phyloP scores from a whole-genome alignment of 1,140 invertebrate genomes.

The Bombus ignitus region DNA sequence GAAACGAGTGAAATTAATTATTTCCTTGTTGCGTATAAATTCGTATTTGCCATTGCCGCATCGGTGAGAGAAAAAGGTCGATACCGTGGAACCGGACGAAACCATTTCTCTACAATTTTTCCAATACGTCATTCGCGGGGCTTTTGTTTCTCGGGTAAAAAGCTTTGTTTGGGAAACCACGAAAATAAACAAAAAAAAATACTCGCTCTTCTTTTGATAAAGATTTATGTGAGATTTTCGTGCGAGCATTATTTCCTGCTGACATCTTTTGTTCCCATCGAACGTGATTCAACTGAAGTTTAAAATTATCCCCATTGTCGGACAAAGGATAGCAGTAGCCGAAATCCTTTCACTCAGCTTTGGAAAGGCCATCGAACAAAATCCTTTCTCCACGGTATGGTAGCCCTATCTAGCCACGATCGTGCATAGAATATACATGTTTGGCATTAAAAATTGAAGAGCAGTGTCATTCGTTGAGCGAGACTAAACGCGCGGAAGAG shows the following conservation, averaged over 20 bases:
- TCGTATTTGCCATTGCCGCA: background rate
- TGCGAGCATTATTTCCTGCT: background rate
- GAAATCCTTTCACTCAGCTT: background rate
- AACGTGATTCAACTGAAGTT: background rate
- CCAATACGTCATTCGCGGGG: background rate
- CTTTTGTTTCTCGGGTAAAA: background rate
- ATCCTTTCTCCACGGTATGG: background rate
- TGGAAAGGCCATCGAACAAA: background rate
- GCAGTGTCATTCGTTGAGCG: no score
- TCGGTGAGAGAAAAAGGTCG: background rate
- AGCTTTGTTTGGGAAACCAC: background rate
- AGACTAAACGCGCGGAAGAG: slow-evolving; percentile 13
- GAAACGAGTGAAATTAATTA: slow-evolving; percentile 14
- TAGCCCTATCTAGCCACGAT: background rate
- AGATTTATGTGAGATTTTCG: background rate
- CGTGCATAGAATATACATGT: background rate
- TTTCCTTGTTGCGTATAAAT: background rate
- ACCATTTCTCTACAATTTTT: background rate
- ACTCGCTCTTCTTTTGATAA: background rate
- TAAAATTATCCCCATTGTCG: background rate
- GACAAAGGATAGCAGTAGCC: background rate
- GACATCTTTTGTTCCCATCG: background rate
- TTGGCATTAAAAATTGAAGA: slow-evolving; percentile 19
- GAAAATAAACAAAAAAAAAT: background rate
- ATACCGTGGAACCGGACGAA: background rate